These are phyloP conservation scores for Drosophila subpulchrella DNA, from an alignment of 1,140 invertebrate species.

Conservation along the genomic window DNA sequence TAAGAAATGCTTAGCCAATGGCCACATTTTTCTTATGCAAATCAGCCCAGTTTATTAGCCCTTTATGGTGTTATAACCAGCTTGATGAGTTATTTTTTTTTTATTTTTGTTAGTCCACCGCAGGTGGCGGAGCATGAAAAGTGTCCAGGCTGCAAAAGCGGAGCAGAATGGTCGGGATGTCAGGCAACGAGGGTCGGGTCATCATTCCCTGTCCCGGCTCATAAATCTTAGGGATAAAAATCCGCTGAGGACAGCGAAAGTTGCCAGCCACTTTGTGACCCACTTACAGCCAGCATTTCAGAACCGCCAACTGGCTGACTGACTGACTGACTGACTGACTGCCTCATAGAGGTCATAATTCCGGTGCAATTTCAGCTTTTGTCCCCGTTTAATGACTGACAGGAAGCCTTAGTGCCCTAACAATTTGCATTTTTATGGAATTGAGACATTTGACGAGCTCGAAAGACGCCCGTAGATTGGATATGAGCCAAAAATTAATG, in stretches of 20 bases:
- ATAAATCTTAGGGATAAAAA: constrained; percentile 78
- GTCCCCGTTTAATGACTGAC: constrained; percentile 54
- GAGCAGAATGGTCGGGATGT: constrained; percentile 19
- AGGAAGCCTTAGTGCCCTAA: constrained; percentile 61
- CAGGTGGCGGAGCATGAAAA: constrained; percentile 78
- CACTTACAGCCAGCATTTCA: constrained; percentile 24
- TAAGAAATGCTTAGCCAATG: constrained; percentile 62
- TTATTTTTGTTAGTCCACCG: constrained; percentile 48
- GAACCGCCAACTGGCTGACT: constrained; percentile 10
- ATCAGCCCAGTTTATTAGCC: constrained; percentile 77
- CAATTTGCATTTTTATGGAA: constrained; percentile 81
- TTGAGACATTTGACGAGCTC: constrained; percentile 73
- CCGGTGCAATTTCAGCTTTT: constrained; percentile 66
- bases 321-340: constrained; percentile 36
- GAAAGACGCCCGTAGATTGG: constrained; percentile 50
- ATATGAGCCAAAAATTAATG: constrained; percentile 67
- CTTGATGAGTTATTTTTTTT: constrained; percentile 22
- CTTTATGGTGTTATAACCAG: constrained; percentile 35
- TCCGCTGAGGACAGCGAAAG: constrained; percentile 61
- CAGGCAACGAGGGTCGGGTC: constrained; percentile 55
- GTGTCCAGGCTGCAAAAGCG: constrained; percentile 65
- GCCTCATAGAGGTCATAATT: constrained; percentile 76
- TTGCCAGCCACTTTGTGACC: constrained; percentile 38
- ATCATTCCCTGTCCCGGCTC: constrained; percentile 77
- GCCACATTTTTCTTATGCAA: constrained; percentile 72